These are phyloP conservation scores for Benitochromis conjunctus DNA, from an alignment of 2,113 vertebrate species.

Conservation along the genomic window DNA sequence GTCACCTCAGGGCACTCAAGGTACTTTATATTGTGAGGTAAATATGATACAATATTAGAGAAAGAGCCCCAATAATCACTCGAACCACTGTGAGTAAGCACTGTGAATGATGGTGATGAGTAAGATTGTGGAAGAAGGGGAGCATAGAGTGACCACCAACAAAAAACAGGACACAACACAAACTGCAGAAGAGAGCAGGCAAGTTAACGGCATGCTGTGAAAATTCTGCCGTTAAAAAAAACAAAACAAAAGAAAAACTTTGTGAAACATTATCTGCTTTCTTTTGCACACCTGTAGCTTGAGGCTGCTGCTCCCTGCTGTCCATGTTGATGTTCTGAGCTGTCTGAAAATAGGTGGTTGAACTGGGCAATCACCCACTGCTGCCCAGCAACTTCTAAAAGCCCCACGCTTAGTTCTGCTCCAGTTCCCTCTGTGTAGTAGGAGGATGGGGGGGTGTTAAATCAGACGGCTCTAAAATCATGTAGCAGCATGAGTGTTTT, in stretches of 20 bases:
- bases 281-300: neutral
- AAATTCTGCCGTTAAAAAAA: neutral
- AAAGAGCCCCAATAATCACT: neutral
- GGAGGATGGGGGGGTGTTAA: neutral
- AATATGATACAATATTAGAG: no score
- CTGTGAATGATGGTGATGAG: neutral
- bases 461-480: neutral
- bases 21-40: no score
- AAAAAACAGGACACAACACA: neutral
- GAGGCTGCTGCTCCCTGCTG: neutral
- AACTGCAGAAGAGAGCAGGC: neutral
- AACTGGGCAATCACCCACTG: neutral
- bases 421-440: constrained; percentile 2
- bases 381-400: constrained; percentile 11
- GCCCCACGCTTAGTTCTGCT: constrained; percentile 5
- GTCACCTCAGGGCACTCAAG: neutral
- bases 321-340: neutral
- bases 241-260: neutral
- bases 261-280: neutral
- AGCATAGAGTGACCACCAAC: neutral
- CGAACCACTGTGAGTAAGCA: neutral
- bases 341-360: neutral
- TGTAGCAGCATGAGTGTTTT: neutral
- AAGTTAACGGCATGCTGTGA: neutral
- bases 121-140: neutral